These are phyloP conservation scores for Agonum fuliginosum DNA, from an alignment of 2,888 invertebrate species.

Conservation along the genomic window DNA sequence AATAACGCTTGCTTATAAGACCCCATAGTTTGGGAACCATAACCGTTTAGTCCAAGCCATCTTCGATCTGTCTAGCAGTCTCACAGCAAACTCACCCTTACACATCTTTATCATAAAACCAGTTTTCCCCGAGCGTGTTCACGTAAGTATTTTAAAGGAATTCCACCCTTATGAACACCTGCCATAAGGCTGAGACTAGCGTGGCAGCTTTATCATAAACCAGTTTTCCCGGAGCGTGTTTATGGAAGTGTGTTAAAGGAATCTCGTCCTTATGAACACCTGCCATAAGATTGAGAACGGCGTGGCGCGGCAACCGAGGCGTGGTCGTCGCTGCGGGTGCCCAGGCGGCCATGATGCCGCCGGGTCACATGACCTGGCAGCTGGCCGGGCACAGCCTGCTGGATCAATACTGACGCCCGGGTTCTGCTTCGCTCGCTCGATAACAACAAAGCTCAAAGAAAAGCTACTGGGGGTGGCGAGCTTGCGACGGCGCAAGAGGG, in stretches of 20 bases:
- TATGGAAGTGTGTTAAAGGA: background rate
- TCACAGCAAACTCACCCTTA: constrained; percentile 34
- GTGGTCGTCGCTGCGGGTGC: constrained; percentile 54
- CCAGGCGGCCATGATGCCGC: constrained; percentile 55
- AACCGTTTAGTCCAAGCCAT: constrained; percentile 42
- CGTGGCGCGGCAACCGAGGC: constrained; percentile 16
- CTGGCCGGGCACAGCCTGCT: constrained; percentile 15
- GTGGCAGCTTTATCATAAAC: too few relatives aligned
- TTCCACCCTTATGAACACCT: too few relatives aligned
- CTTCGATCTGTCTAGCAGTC: constrained; percentile 51
- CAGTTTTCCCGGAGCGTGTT: background rate
- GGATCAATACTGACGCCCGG: constrained; percentile 54
- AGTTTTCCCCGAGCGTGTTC: background rate
- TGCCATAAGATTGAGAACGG: background rate
- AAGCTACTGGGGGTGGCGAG: background rate
- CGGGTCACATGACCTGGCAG: constrained; percentile 55
- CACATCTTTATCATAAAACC: background rate
- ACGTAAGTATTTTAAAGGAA: too few relatives aligned
- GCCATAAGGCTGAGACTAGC: too few relatives aligned
- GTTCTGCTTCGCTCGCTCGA: constrained; percentile 8
- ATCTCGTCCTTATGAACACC: background rate
- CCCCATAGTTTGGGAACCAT: constrained; percentile 54
- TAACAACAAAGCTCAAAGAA: too few relatives aligned
- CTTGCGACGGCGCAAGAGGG: background rate
- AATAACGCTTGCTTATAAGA: background rate